Evolutionary conservation across 2,113 vertebrate genomes (phyloP).

Genomic region (Anoplopoma fimbria): DNA sequence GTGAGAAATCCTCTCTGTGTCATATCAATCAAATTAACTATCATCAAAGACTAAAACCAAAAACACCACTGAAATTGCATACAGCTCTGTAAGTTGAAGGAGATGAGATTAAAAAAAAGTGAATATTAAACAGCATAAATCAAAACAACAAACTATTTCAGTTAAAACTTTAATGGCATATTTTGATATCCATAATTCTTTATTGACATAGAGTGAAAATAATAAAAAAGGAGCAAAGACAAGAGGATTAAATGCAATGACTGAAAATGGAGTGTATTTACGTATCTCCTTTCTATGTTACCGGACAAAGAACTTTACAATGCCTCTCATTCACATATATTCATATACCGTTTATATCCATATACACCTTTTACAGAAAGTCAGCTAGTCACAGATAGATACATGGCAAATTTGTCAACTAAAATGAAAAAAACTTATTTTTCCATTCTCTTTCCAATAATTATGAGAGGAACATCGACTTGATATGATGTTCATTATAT

Average conservation of each 20-base stretch:
- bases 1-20: neutral
- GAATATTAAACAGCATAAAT: neutral
- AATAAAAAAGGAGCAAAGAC: neutral
- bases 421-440: neutral
- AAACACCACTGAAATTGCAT: neutral
- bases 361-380: neutral
- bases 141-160: neutral
- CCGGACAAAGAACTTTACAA: neutral
- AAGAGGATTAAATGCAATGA: neutral
- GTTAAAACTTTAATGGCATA: too few relatives aligned
- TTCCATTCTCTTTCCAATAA: neutral
- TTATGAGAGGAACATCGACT: neutral
- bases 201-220: neutral
- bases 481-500: neutral
- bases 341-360: neutral
- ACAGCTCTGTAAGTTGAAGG: neutral
- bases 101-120: neutral
- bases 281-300: neutral
- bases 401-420: neutral
- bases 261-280: neutral
- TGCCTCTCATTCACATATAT: neutral
- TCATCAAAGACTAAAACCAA: conserved; percentile 6
- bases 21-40: neutral
- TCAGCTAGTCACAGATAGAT: neutral
- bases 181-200: neutral